Percentiles rank a stretch among this genome's conserved stretches.
These are phyloP conservation scores for Papilio gigon DNA, from an alignment of 2,888 invertebrate species.

Conservation along the genomic window DNA sequence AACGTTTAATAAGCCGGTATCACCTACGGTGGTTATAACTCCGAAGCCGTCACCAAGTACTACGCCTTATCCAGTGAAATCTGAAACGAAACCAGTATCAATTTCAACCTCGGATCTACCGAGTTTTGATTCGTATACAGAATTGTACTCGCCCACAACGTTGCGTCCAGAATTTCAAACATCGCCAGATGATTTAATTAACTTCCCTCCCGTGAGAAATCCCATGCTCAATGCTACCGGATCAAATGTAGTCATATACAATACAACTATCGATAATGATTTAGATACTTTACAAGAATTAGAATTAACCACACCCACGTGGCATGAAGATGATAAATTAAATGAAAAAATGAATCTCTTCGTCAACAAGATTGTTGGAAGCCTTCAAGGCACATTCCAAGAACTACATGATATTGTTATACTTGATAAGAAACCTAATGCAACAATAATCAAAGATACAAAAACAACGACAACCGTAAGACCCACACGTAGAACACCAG, in stretches of 20 bases:
- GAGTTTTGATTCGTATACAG: slow-evolving; percentile 62
- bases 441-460: slow-evolving; percentile 56
- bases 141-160: slow-evolving; percentile 62
- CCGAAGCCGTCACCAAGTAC: slow-evolving; percentile 84
- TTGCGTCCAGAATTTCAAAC: slow-evolving; percentile 83
- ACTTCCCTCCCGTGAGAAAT: slow-evolving; percentile 93
- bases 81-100: slow-evolving; percentile 56
- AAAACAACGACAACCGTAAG: slow-evolving; percentile 73
- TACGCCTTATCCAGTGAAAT: slow-evolving; percentile 66
- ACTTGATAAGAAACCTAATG: slow-evolving; percentile 72
- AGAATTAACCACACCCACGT: slow-evolving; percentile 89
- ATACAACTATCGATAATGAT: slow-evolving; percentile 79
- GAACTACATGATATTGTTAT: slow-evolving; percentile 89
- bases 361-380: slow-evolving; percentile 92
- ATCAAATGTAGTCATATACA: slow-evolving; percentile 74
- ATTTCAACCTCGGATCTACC: slow-evolving; percentile 55
- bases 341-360: slow-evolving; percentile 91
- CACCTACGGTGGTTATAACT: slow-evolving; percentile 85
- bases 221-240: slow-evolving; percentile 89
- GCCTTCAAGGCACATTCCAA: slow-evolving; percentile 91
- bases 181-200: slow-evolving; percentile 86
- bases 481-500: slow-evolving; percentile 63
- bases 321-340: slow-evolving; percentile 88
- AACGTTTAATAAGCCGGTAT: slow-evolving; percentile 78
- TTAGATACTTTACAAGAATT: slow-evolving; percentile 78